These are phyloP conservation scores for Nicator chloris DNA, from an alignment of 2,113 vertebrate genomes.

Conservation along the genomic window DNA sequence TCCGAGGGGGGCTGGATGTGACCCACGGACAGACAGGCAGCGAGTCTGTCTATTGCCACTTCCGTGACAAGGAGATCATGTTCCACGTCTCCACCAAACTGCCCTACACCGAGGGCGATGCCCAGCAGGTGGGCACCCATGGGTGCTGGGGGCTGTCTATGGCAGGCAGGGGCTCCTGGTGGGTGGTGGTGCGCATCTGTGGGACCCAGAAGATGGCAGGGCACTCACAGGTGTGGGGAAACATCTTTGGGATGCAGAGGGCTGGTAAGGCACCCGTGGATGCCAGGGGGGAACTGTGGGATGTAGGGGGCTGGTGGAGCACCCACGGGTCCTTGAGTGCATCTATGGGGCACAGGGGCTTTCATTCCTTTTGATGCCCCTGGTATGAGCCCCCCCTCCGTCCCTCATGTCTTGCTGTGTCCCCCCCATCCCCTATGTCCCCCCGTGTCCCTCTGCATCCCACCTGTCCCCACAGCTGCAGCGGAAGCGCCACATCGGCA, in stretches of 20 bases:
- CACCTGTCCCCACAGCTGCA: constrained; percentile 77
- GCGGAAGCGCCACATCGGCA: constrained; percentile 95
- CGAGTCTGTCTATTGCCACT: constrained; percentile 90
- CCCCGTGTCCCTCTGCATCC: background rate
- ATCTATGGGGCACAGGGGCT: too few species aligned
- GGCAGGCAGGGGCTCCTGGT: background rate
- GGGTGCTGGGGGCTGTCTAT: background rate
- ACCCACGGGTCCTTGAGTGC: too few species aligned
- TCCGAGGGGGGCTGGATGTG: constrained; percentile 93
- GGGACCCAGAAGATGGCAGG: background rate
- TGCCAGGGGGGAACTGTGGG: background rate
- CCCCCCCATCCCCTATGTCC: background rate
- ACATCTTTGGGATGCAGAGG: background rate
- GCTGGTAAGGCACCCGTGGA: background rate
- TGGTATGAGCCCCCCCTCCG: background rate
- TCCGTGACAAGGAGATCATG: constrained; percentile 97
- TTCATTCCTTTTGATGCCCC: background rate
- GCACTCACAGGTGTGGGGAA: background rate
- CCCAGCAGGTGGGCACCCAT: constrained; percentile 84
- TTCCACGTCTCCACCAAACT: constrained; percentile 97
- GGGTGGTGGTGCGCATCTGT: background rate
- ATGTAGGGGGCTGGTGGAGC: too few species aligned
- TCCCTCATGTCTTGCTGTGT: background rate
- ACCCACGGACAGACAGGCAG: constrained; percentile 93
- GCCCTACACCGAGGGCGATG: constrained; percentile 93